Percentiles rank a stretch among this genome's conserved stretches.
Evolutionary conservation across 2,113 vertebrate genomes (phyloP).

Genomic region (Petaurus breviceps): DNA sequence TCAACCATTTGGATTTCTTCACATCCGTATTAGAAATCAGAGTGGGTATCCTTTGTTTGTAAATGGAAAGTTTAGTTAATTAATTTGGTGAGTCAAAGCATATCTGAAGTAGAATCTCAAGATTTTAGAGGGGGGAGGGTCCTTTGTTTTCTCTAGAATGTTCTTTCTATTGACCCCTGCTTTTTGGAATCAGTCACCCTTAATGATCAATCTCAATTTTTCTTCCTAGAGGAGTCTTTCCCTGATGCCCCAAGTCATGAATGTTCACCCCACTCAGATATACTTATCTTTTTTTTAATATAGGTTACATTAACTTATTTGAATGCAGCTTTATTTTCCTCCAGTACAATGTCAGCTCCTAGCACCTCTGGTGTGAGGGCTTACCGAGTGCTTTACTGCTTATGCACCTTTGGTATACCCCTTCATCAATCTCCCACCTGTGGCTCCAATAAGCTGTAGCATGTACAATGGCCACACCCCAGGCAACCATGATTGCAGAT

Average conservation of each 20-base stretch:
- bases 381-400: neutral
- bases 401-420: neutral
- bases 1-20: neutral
- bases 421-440: neutral
- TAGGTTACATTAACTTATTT: neutral
- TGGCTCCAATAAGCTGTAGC: neutral
- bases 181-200: neutral
- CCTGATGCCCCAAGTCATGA: neutral
- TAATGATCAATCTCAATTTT: neutral
- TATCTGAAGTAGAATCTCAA: neutral
- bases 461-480: neutral
- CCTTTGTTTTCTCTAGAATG: neutral
- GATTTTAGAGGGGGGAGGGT: neutral
- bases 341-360: neutral
- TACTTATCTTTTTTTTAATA: neutral
- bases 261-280: neutral
- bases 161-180: neutral
- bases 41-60: neutral
- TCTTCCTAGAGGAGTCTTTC: neutral
- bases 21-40: conserved; percentile 28
- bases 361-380: neutral
- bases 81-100: neutral
- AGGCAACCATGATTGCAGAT: neutral
- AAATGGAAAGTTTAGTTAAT: neutral
- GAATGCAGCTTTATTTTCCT: neutral